A percentile compares a stretch with the other conserved stretches of the same genome.
These are phyloP conservation scores for Coelopa pilipes DNA, from an alignment of 2,888 invertebrate species.

Conservation along the genomic window DNA sequence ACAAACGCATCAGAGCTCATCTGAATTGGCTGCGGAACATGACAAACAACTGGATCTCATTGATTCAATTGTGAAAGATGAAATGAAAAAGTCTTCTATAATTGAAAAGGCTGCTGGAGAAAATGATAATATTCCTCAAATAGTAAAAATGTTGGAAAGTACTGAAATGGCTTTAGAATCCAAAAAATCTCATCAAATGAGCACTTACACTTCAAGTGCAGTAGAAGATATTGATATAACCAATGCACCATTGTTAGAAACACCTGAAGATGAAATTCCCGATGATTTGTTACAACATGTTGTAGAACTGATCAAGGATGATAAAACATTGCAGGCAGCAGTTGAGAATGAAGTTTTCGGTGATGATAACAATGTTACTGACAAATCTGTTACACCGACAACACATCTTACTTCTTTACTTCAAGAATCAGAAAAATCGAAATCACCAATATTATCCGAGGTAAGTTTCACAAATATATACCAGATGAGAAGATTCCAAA, in stretches of 20 bases:
- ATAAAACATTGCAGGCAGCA: constrained; percentile 77
- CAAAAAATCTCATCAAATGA: constrained; percentile 32
- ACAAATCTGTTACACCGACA: constrained; percentile 34
- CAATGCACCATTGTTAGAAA: constrained; percentile 60
- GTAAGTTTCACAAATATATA: not conserved
- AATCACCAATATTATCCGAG: not conserved
- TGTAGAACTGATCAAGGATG: constrained; percentile 76
- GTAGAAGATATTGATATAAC: constrained; percentile 55
- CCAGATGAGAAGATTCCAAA: too few species aligned
- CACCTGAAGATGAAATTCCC: constrained; percentile 75
- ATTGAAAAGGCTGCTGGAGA: constrained; percentile 51
- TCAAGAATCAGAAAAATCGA: constrained; percentile 6
- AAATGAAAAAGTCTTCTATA: constrained; percentile 51
- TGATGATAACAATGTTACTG: constrained; percentile 51
- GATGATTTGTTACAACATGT: constrained; percentile 80
- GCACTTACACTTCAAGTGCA: constrained; percentile 9
- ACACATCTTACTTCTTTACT: constrained; percentile 36
- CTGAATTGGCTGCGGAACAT: constrained; percentile 63
- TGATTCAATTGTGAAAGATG: constrained; percentile 65
- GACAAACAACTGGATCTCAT: constrained; percentile 66
- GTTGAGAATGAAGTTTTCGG: constrained; percentile 75
- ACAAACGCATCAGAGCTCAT: constrained; percentile 64
- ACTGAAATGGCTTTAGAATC: constrained; percentile 56
- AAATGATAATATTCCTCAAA: constrained; percentile 66
- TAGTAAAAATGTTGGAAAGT: constrained; percentile 69